Base-by-base conservation (phyloP, 1,140 invertebrate genomes). In the Telenomus remus region DNA sequence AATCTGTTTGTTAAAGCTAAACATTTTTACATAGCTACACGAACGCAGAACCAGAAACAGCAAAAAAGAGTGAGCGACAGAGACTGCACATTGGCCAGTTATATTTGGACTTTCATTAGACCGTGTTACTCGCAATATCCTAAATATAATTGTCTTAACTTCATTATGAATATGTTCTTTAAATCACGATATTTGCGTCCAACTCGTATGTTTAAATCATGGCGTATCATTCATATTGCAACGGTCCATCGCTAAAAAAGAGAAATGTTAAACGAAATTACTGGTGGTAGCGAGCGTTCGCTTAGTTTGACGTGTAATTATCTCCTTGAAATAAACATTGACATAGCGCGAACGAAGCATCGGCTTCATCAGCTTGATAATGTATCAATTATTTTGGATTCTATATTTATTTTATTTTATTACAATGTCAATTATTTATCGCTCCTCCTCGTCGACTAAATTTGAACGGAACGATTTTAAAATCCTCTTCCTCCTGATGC, bases 1-100 rank as follows among this genome's bases (percentile, higher is more conserved):
- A 71, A 80, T 80, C 73, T 71, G 80, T 83, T 80, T 81, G 81
- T 83, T 47, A 69, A 27, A 6, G 5, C 34, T 16, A 49, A 64
- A 65, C 46, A 69, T 57, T 63, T 63, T 64, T 49, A 65, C 63
- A 57, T 61, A 71, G 48, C 39, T 66, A 39, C 35, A 34, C 46
- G 37, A 49, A 51, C 54, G 55, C 39, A 35, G 12, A 35, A 39
- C 46, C 57, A 61, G 57, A 11, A 42, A 61, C 55, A 66, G 55
- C 13, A 48, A 11, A 6, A 1, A 1, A 6, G 19, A 27, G 2
- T 27, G 19, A 27, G 19, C 1, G 19, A 27, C 19, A 6, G 19
- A 27, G 19, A 6, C 19, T n/a, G 6, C 19, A 27, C 19, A 60
- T 57, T 59, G 46, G 34, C 27, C n/a, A 14, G 54, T 50, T 77